phyloP scores from a whole-genome alignment of 1,140 invertebrate species.

The Sycophila sp. region DNA sequence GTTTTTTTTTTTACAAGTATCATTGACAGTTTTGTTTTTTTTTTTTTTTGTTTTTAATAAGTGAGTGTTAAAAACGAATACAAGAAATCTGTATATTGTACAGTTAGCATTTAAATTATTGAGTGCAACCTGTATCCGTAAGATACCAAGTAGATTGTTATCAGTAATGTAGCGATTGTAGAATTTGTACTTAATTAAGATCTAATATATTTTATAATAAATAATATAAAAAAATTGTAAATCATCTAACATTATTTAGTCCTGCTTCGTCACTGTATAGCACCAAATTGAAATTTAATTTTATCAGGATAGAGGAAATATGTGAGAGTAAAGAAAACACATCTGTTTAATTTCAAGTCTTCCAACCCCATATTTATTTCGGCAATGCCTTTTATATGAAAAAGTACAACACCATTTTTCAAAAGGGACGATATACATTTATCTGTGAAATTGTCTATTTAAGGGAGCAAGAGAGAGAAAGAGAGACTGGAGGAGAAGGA shows the following conservation, averaged over 20 bases:
- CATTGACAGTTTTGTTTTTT: slow-evolving; percentile 3
- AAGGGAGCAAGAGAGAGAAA: slow-evolving; percentile 35
- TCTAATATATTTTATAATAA: slow-evolving; percentile 60
- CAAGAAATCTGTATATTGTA: slow-evolving; percentile 27
- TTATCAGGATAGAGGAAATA: not conserved
- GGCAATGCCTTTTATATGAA: slow-evolving; percentile 65
- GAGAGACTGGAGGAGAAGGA: slow-evolving; percentile 52
- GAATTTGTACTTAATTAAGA: slow-evolving; percentile 58
- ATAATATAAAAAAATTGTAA: slow-evolving; percentile 45
- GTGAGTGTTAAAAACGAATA: slow-evolving; percentile 22
- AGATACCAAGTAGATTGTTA: slow-evolving; percentile 39
- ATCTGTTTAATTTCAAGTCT: slow-evolving; percentile 51
- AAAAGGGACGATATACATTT: slow-evolving; percentile 56
- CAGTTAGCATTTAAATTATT: slow-evolving; percentile 39
- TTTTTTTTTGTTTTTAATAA: slow-evolving; percentile 1
- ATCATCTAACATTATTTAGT: too few species aligned
- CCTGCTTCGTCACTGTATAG: too few species aligned
- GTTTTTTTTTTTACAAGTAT: slow-evolving; percentile 25
- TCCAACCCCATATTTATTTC: slow-evolving; percentile 66
- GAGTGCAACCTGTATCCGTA: slow-evolving; percentile 8
- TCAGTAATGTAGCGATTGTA: slow-evolving; percentile 51
- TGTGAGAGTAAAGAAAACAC: not conserved
- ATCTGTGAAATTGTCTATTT: slow-evolving; percentile 30
- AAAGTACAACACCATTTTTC: slow-evolving; percentile 64
- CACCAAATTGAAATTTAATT: not conserved